phyloP scores from a whole-genome alignment of 2,888 invertebrate species.

The Plagodis dolabraria region DNA sequence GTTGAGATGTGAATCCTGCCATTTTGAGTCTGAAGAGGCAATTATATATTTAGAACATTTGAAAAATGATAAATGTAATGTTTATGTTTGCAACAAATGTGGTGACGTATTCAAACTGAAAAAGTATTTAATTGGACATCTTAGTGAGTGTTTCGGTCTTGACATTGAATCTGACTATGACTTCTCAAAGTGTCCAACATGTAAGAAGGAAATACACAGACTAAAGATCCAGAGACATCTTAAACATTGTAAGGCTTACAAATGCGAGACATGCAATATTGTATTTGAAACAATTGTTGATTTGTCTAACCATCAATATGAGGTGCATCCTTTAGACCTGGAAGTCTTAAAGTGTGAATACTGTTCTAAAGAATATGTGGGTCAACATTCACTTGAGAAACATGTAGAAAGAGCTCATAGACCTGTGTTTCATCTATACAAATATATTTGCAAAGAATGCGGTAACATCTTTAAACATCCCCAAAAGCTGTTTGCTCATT shows the following conservation, averaged over 20 bases:
- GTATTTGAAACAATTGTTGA: conserved; percentile 51
- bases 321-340: conserved; percentile 51
- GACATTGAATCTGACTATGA: conserved; percentile 1
- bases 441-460: conserved; percentile 66
- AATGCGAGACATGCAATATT: conserved; percentile 54
- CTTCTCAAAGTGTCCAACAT: conserved; percentile 44
- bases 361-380: conserved; percentile 63
- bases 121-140: conserved; percentile 43
- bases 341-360: conserved; percentile 56
- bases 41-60: conserved; percentile 54
- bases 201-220: conserved; percentile 40
- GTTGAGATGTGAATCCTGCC: conserved; percentile 49
- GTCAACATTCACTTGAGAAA: conserved; percentile 50
- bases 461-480: conserved; percentile 64
- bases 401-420: conserved; percentile 61
- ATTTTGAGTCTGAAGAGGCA: conserved; percentile 36
- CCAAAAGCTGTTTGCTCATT: conserved; percentile 67
- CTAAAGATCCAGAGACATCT: conserved; percentile 41
- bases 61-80: conserved; percentile 41
- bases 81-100: conserved; percentile 54
- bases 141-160: neutral
- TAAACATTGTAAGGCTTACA: conserved; percentile 51
- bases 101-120: conserved; percentile 47
- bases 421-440: conserved; percentile 58
- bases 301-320: conserved; percentile 54